phyloP scores from a whole-genome alignment of 2,113 vertebrate genomes.

The Verasper variegatus region DNA sequence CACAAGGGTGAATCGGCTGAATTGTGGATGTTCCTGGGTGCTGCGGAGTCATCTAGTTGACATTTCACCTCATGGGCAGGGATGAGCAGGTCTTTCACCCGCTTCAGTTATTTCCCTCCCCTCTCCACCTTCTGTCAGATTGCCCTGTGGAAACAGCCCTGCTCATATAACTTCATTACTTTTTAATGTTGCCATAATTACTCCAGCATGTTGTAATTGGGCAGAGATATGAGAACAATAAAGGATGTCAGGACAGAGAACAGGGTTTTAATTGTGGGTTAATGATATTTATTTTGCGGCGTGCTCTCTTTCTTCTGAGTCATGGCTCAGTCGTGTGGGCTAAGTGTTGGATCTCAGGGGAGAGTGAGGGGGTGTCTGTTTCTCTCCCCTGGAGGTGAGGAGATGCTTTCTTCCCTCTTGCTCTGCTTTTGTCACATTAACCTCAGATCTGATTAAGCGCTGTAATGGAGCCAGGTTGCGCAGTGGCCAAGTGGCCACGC shows the following conservation, averaged over 20 bases:
- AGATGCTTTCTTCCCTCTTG: conserved; percentile 20
- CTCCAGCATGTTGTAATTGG: conserved; percentile 79
- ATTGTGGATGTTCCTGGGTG: conserved; percentile 36
- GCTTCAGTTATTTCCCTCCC: conserved; percentile 9
- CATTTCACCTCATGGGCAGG: conserved; percentile 64
- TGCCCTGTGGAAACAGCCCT: conserved; percentile 71
- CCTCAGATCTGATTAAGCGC: conserved; percentile 68
- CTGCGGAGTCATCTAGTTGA: conserved; percentile 58
- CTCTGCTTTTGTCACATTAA: conserved; percentile 66
- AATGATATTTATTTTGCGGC: conserved; percentile 84
- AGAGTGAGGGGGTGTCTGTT: conserved; percentile 29
- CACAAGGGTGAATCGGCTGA: conserved; percentile 41
- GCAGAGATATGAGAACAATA: conserved; percentile 80
- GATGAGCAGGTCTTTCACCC: conserved; percentile 36
- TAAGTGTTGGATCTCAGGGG: conserved; percentile 64
- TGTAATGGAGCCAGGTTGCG: conserved; percentile 51
- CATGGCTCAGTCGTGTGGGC: conserved; percentile 65
- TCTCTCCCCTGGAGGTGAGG: conserved; percentile 10
- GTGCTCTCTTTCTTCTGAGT: conserved; percentile 67
- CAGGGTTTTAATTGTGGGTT: conserved; percentile 83
- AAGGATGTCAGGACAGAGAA: conserved; percentile 78
- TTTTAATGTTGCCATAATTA: conserved; percentile 86
- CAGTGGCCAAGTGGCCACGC: conserved; percentile 52
- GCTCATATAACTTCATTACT: conserved; percentile 85
- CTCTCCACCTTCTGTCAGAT: conserved; percentile 63